Evolutionary conservation across 2,113 vertebrate genomes (phyloP).

Genomic region (Oceanites oceanicus): DNA sequence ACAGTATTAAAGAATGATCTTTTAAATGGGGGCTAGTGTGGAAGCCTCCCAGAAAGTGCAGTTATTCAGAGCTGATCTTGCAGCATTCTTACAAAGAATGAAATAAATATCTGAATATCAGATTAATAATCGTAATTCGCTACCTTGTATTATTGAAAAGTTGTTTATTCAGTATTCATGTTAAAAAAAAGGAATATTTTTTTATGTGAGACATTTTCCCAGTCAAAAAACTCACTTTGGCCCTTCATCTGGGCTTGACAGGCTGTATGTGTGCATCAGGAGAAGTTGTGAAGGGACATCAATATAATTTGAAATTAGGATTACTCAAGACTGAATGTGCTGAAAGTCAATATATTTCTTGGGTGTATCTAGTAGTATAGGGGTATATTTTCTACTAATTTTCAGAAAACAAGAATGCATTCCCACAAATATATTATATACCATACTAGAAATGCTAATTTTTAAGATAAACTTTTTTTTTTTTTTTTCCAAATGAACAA

Average conservation of each 20-base stretch:
- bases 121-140: constrained; percentile 53
- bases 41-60: constrained; percentile 26
- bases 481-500: background rate
- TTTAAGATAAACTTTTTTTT: background rate
- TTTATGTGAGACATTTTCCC: background rate
- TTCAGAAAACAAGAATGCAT: background rate
- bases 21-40: constrained; percentile 28
- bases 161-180: constrained; percentile 44
- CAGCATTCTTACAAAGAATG: constrained; percentile 38
- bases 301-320: constrained; percentile 2
- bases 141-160: constrained; percentile 21
- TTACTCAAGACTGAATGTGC: background rate
- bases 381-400: background rate
- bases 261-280: background rate
- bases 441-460: background rate
- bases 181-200: background rate
- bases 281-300: background rate
- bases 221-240: background rate
- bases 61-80: constrained; percentile 60
- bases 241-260: background rate
- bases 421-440: background rate
- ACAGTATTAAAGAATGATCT: constrained; percentile 20
- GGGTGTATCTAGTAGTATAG: background rate
- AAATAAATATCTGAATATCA: constrained; percentile 68
- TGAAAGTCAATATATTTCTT: background rate